phyloP scores from a whole-genome alignment of 2,113 vertebrate genomes.

The Python bivittatus region DNA sequence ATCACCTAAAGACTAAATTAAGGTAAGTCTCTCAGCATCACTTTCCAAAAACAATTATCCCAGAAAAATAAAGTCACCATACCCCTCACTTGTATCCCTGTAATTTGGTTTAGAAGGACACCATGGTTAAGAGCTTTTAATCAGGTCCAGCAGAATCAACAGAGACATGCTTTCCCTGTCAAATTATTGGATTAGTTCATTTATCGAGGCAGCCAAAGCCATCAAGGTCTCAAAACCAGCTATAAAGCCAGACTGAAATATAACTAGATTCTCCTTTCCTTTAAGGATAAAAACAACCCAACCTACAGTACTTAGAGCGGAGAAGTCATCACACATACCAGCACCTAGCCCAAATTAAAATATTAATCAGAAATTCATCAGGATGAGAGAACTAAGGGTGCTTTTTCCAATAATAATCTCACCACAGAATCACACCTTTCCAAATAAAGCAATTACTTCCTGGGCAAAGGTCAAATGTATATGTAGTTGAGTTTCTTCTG shows the following conservation, averaged over 20 bases:
- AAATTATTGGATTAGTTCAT: neutral
- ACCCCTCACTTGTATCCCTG: neutral
- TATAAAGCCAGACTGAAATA: neutral
- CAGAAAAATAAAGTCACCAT: neutral
- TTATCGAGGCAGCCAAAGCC: neutral
- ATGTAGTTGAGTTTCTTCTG: neutral
- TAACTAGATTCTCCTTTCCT: neutral
- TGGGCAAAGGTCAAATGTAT: neutral
- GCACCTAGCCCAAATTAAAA: neutral
- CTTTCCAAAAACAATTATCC: neutral
- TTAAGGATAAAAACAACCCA: neutral
- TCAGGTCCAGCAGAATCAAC: neutral
- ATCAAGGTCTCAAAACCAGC: neutral
- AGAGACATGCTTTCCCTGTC: neutral
- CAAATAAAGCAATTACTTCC: neutral
- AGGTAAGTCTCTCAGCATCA: neutral
- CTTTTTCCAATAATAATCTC: neutral
- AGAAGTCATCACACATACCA: neutral
- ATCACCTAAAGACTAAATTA: neutral
- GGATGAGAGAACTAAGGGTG: neutral
- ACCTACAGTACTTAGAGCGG: neutral
- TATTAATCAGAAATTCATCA: neutral
- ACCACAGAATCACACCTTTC: neutral
- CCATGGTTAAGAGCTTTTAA: neutral
- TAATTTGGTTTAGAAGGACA: neutral